Conservation (phyloP, 2,888 invertebrate genomes). For the Gastrophysa polygoni region DNA sequence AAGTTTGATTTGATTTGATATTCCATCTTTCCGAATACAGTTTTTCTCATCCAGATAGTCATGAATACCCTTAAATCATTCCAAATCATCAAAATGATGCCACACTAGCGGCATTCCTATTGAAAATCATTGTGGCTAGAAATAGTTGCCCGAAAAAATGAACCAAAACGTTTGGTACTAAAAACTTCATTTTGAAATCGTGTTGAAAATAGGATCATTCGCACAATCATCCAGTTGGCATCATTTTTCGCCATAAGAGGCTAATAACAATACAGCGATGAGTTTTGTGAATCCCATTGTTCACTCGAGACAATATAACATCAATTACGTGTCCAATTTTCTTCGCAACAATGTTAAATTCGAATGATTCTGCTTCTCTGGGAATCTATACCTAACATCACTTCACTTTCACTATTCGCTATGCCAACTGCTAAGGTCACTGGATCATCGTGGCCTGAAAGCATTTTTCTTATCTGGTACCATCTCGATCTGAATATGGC, state of each 20-base stretch:
- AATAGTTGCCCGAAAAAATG: no score
- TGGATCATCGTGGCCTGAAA: conserved; percentile 26
- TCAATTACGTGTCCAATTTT: conserved; percentile 21
- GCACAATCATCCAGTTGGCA: no score
- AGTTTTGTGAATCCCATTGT: conserved; percentile 26
- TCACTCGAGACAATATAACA: conserved; percentile 28
- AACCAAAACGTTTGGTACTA: no score
- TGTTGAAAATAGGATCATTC: no score
- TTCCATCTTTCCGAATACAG: no score
- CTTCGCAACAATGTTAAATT: conserved; percentile 20
- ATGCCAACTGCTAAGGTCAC: conserved; percentile 33
- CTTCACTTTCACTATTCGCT: conserved; percentile 32
- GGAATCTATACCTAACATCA: conserved; percentile 16
- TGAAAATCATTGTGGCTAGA: no score
- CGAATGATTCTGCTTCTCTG: conserved; percentile 16
- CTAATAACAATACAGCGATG: conserved; percentile 6
- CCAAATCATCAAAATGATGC: no score
- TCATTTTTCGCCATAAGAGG: neutral
- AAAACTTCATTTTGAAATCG: no score
- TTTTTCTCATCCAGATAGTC: no score
- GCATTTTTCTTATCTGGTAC: conserved; percentile 28
- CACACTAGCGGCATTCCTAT: no score
- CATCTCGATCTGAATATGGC: conserved; percentile 18
- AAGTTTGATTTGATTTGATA: no score
- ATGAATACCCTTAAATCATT: no score